phyloP scores from a whole-genome alignment of 2,888 invertebrate genomes.

The Malthinus seriepunctatus region DNA sequence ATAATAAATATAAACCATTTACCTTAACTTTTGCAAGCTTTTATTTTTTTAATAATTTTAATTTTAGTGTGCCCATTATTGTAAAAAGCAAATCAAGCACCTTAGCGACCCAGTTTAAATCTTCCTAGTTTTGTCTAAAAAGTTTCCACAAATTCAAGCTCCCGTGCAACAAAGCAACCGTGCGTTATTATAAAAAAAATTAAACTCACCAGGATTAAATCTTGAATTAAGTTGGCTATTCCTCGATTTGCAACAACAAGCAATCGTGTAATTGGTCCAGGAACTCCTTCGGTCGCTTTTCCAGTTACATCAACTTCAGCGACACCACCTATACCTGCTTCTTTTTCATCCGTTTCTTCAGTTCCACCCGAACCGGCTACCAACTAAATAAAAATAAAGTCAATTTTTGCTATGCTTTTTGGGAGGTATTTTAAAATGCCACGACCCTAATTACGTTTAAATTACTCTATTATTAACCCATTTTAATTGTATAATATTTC shows the following conservation, averaged over 20 bases:
- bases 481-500: neutral
- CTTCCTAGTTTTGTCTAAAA: conserved; percentile 3
- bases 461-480: conserved; percentile 2
- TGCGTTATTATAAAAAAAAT: neutral
- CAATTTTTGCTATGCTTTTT: neutral
- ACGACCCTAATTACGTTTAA: neutral
- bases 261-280: conserved; percentile 83
- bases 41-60: conserved; percentile 3
- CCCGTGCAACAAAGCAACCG: no score
- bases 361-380: conserved; percentile 77
- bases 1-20: conserved; percentile 1
- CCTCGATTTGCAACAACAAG: conserved; percentile 88
- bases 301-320: conserved; percentile 54
- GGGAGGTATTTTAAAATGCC: neutral
- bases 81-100: conserved; percentile 12
- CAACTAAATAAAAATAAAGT: conserved; percentile 61
- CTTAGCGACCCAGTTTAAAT: conserved; percentile 4
- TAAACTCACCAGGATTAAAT: conserved; percentile 77
- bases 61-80: conserved; percentile 1
- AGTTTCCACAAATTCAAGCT: neutral
- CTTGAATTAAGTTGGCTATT: conserved; percentile 84
- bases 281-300: conserved; percentile 77
- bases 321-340: conserved; percentile 59
- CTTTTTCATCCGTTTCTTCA: conserved; percentile 64
- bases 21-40: conserved; percentile 12